Evolutionary conservation across 2,797 vertebrate species (phyloP), one percentile per base, ranked within the genome.

Genomic region (Crax fasciolata): DNA sequence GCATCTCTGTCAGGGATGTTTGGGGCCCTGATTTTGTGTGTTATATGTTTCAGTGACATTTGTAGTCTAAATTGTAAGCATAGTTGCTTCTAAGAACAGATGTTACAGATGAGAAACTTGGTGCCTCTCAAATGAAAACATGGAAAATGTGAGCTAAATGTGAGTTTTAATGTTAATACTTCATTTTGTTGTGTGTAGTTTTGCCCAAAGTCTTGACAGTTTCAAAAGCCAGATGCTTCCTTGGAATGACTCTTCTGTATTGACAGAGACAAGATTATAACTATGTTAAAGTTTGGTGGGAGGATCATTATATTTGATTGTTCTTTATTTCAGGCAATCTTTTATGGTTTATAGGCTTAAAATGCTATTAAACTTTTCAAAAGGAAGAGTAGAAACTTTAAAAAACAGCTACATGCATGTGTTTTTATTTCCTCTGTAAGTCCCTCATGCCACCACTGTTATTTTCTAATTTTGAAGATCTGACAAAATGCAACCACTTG

Each of bases 281-380:
- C 43, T 35, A 4, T 62, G 41, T 61, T 63, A 66, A 6, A 61
- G 25, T 59, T 89, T 48, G 58, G 19, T 78, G 84, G 68, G 52
- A 83, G 76, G 25, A 30, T 83, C 15, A 1, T 48, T 58, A 3
- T 38, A 10, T 49, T 76, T 68, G 51, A 7, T 85, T 71, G 30
- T 46, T 87, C 66, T 91, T 54, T 89, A 19, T 83, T 91, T 86
- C 73, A 91, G 93, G 39, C 52, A 55, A 77, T 55, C 30, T 54
- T 43, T 8, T 66, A 35, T 83, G 81, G 57, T 75, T 89, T 71
- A 49, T 83, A 74, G 84, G 76, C 67, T 83, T 77, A 43, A 18
- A 68, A 75, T 68, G 70, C 65, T 78, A 92, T 96, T 96, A 96
- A 95, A 96, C 35, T 5, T 84, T 95, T 87, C 57, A 55, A 19